Percentiles rank a stretch among this genome's conserved stretches.
Conservation (phyloP, 23 tunicate genomes). For the Ciona savignyi region DNA sequence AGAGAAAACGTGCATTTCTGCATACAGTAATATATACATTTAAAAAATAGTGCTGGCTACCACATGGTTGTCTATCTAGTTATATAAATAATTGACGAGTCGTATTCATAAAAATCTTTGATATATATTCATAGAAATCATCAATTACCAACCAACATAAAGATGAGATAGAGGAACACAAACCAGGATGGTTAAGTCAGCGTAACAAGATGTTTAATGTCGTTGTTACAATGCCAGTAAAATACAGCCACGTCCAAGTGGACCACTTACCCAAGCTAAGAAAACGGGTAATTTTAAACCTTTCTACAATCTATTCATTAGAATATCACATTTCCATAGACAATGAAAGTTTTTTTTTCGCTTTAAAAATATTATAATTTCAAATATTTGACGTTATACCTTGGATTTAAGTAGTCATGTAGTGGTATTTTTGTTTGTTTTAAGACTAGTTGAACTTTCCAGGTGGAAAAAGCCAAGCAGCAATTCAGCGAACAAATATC, state of each 20-base stretch:
- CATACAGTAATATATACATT: no score
- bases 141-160: background rate
- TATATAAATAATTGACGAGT: no score
- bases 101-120: no score
- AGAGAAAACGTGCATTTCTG: no score
- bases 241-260: constrained; percentile 38
- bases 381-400: no score
- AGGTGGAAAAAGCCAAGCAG: constrained; percentile 31
- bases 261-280: constrained; percentile 26
- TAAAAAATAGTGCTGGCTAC: no score
- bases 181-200: constrained; percentile 56
- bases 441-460: background rate
- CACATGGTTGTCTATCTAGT: no score
- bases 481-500: constrained; percentile 24
- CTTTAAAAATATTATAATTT: no score
- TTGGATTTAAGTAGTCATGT: background rate
- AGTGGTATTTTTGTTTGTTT: background rate
- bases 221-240: constrained; percentile 21
- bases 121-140: background rate
- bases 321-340: no score
- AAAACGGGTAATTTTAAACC: constrained; percentile 22
- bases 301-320: no score
- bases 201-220: constrained; percentile 51
- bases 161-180: constrained; percentile 25
- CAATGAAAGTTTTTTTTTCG: no score